Conservation (phyloP, 2,888 invertebrate species). For the Pachycephus smyrnensis region DNA sequence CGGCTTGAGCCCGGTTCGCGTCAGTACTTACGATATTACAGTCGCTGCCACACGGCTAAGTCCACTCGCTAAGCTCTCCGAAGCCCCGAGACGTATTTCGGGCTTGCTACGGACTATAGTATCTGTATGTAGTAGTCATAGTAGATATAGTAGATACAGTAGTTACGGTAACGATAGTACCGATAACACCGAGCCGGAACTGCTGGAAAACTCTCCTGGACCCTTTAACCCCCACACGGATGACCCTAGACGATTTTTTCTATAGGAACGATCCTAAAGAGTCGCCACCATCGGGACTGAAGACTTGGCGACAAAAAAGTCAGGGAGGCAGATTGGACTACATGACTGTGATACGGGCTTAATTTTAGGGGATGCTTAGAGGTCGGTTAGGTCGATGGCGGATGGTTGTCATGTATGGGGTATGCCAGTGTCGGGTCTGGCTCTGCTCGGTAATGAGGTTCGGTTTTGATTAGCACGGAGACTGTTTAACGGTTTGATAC, state of each 20-base stretch:
- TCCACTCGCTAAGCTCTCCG: conserved; percentile 9
- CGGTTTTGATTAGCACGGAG: conserved; percentile 68
- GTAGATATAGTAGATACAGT: background rate
- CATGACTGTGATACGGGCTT: background rate
- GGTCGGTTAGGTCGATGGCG: background rate
- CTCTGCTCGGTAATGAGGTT: conserved; percentile 65
- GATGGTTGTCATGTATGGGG: background rate
- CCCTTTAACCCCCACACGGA: background rate
- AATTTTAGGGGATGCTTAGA: background rate
- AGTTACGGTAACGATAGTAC: background rate
- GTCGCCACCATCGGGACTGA: background rate
- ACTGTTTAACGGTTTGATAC: conserved; percentile 69
- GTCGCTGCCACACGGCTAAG: conserved; percentile 5
- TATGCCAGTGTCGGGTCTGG: conserved; percentile 32
- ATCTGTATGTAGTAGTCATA: background rate
- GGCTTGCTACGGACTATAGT: background rate
- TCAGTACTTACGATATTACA: conserved; percentile 1
- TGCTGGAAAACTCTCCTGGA: background rate
- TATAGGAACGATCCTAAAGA: background rate
- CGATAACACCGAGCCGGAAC: background rate
- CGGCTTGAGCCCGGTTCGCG: background rate
- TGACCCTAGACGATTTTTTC: background rate
- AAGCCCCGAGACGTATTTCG: conserved; percentile 11
- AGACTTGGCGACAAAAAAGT: background rate
- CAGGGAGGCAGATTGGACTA: background rate